Evolutionary conservation across 1,140 invertebrate genomes (phyloP).

Genomic region (Mylabris phalerata): DNA sequence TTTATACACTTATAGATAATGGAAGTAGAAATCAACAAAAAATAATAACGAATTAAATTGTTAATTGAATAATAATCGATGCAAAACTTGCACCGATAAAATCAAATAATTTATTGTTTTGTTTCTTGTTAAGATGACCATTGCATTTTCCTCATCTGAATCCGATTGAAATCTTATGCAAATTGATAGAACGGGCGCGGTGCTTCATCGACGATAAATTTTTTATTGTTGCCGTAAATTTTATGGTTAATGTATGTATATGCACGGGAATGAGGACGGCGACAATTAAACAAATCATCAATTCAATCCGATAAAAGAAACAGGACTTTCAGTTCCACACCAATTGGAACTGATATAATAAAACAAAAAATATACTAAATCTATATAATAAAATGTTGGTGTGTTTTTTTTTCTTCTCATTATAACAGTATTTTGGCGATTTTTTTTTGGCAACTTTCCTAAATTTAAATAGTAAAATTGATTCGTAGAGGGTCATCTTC

Average conservation of each 20-base stretch:
- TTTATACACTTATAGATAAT: no score
- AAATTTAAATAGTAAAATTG: not conserved
- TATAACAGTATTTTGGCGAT: not conserved
- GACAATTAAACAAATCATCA: slow-evolving; percentile 6
- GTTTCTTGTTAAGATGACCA: not conserved
- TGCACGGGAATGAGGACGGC: not conserved
- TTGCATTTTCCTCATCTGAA: not conserved
- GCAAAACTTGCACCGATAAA: no score
- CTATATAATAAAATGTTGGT: no score
- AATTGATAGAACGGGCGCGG: not conserved
- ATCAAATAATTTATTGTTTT: no score
- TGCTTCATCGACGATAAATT: slow-evolving; percentile 1
- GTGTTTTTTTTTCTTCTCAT: no score
- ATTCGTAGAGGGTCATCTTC: not conserved
- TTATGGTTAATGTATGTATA: no score
- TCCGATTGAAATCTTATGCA: slow-evolving; percentile 1
- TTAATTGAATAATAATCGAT: no score
- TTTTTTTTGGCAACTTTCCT: not conserved
- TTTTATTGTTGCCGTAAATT: slow-evolving; percentile 1
- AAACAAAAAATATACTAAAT: no score
- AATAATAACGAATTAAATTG: not conserved
- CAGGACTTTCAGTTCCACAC: no score
- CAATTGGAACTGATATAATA: no score
- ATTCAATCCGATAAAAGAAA: not conserved
- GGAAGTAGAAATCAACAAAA: no score